Base-by-base conservation (phyloP, 2,797 vertebrate species). In the Scleropages formosus region DNA sequence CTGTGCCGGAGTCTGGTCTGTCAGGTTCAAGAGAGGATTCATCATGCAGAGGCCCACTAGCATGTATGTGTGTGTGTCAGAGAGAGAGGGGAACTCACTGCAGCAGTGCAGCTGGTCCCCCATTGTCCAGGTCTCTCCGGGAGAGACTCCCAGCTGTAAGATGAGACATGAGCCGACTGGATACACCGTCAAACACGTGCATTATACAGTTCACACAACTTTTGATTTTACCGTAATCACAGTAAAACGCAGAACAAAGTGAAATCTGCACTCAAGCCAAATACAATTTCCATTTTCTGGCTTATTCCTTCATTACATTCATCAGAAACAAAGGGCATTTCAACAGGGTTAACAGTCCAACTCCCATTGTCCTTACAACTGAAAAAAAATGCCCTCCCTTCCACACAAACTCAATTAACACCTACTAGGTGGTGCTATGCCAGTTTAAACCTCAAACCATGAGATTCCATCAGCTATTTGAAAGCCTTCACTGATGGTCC, bases 111-210 rank as follows among this genome's bases (percentile, higher is more conserved):
- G 90, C 78, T 7, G 91, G 81, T 1, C 87, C 72, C 18, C 95
- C 93, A 0, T 95, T 96, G 81, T 96, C 95, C 11, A 90, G 0
- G 6, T 62, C 88, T 69, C 87, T 94, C 56, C 80, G 88, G 26
- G 87, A 80, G 9, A 77, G 74, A 0, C 39, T 74, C 59, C 83
- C 0, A 46, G 90, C 94, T 88, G 77, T n/a, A n/a, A n/a, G n/a
- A n/a, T n/a, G n/a, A n/a, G n/a, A n/a, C n/a, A n/a, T n/a, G n/a
- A n/a, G n/a, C n/a, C n/a, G n/a, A n/a, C n/a, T n/a, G n/a, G n/a
- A n/a, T n/a, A n/a, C n/a, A n/a, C n/a, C n/a, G n/a, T n/a, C n/a
- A n/a, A n/a, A n/a, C n/a, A n/a, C n/a, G n/a, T n/a, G n/a, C n/a
- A n/a, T n/a, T n/a, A n/a, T n/a, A n/a, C n/a, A n/a, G n/a, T n/a